phyloP scores from a whole-genome alignment of 2,888 invertebrate species.

The Leptura quadrifasciata region DNA sequence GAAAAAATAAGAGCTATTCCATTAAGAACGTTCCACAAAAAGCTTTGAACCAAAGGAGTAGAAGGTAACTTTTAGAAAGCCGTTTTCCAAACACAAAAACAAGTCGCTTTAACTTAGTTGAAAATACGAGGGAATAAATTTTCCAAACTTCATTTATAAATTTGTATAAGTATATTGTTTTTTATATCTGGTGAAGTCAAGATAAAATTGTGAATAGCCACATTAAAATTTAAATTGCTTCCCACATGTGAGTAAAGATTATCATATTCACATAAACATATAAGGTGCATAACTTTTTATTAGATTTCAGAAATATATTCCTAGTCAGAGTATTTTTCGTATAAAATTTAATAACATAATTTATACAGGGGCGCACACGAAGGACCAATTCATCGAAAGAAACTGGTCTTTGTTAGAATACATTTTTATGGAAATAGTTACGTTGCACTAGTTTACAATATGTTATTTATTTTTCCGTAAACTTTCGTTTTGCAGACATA shows the following conservation, averaged over 20 bases:
- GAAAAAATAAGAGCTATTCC: constrained; percentile 22
- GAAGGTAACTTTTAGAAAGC: constrained; percentile 16
- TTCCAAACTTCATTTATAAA: constrained; percentile 22
- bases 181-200: neutral
- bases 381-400: too few relatives aligned
- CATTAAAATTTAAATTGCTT: constrained; percentile 33
- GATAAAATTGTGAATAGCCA: constrained; percentile 9
- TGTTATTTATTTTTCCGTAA: too few relatives aligned
- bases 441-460: too few relatives aligned
- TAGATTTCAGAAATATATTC: constrained; percentile 1
- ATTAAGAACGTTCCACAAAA: constrained; percentile 20
- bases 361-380: neutral
- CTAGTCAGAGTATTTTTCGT: neutral
- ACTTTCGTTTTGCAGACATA: too few relatives aligned
- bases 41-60: constrained; percentile 24
- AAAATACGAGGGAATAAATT: constrained; percentile 7
- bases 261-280: neutral
- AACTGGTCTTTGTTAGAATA: too few relatives aligned
- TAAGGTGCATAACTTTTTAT: constrained; percentile 5
- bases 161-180: constrained; percentile 19
- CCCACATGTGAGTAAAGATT: constrained; percentile 16
- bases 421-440: too few relatives aligned
- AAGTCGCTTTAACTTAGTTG: constrained; percentile 4
- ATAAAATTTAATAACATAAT: neutral
- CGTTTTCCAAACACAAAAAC: constrained; percentile 25